phyloP scores from a whole-genome alignment of 2,113 vertebrate species.

The Pelobates fuscus region DNA sequence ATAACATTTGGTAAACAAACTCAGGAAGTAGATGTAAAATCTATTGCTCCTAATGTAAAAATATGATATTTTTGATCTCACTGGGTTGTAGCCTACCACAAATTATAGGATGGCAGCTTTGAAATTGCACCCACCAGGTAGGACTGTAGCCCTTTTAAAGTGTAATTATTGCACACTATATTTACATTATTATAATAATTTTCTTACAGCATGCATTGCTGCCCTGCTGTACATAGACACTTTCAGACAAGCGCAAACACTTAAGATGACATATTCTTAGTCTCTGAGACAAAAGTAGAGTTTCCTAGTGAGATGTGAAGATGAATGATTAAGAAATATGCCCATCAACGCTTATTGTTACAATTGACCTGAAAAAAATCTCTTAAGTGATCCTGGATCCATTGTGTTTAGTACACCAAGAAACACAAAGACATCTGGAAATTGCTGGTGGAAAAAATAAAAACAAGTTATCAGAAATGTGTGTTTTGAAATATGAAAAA shows the following conservation, averaged over 20 bases:
- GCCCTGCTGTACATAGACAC: neutral
- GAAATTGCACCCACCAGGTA: neutral
- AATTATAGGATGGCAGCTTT: neutral
- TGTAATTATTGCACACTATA: constrained; percentile 26
- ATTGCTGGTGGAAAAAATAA: neutral
- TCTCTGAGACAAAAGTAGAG: constrained; percentile 33
- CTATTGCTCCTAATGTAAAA: neutral
- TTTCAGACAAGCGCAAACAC: neutral
- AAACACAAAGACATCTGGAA: neutral
- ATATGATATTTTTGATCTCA: neutral
- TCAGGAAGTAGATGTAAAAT: neutral
- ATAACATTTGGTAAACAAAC: neutral
- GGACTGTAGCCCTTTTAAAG: neutral
- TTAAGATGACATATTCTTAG: neutral
- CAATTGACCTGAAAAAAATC: neutral
- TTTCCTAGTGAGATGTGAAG: constrained; percentile 45
- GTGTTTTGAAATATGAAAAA: neutral
- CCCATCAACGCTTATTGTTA: neutral
- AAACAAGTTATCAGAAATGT: neutral
- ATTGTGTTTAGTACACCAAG: neutral
- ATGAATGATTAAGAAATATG: constrained; percentile 3
- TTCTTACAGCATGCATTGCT: neutral
- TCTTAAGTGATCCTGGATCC: neutral
- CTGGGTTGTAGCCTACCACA: neutral
- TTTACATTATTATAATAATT: constrained; percentile 11